These are phyloP conservation scores for Cacatua alba DNA, from an alignment of 2,113 vertebrate species.

Conservation along the genomic window DNA sequence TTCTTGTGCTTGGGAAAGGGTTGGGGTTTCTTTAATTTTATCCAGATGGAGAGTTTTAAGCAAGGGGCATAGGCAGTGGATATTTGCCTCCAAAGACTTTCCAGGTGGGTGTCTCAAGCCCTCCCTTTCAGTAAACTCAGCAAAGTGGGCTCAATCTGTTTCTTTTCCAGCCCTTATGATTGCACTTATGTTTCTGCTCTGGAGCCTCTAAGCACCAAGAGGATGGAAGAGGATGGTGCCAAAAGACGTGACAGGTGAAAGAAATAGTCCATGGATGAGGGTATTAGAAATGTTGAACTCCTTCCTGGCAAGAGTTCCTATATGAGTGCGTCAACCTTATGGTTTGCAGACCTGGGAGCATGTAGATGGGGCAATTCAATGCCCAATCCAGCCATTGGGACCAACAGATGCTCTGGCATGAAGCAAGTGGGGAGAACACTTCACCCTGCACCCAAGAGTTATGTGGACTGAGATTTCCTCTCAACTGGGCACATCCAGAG, in stretches of 20 bases:
- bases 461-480: not conserved
- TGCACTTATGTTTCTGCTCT: not conserved
- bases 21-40: not conserved
- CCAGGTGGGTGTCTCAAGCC: not conserved
- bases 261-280: not conserved
- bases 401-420: not conserved
- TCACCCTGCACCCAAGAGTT: not conserved
- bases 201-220: not conserved
- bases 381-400: not conserved
- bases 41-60: not conserved
- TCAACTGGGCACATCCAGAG: not conserved
- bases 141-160: not conserved
- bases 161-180: not conserved
- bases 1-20: not conserved
- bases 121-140: not conserved
- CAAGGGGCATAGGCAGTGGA: not conserved
- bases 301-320: not conserved
- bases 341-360: not conserved
- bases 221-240: not conserved
- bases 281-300: not conserved
- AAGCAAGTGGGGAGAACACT: not conserved
- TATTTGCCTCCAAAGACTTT: constrained; percentile 11
- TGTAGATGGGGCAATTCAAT: not conserved
- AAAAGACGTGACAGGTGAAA: not conserved
- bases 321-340: not conserved